Percentiles rank a stretch among this genome's conserved stretches.
These are phyloP conservation scores for Marisa cornuarietis DNA, from an alignment of 1,140 invertebrate species.

Conservation along the genomic window DNA sequence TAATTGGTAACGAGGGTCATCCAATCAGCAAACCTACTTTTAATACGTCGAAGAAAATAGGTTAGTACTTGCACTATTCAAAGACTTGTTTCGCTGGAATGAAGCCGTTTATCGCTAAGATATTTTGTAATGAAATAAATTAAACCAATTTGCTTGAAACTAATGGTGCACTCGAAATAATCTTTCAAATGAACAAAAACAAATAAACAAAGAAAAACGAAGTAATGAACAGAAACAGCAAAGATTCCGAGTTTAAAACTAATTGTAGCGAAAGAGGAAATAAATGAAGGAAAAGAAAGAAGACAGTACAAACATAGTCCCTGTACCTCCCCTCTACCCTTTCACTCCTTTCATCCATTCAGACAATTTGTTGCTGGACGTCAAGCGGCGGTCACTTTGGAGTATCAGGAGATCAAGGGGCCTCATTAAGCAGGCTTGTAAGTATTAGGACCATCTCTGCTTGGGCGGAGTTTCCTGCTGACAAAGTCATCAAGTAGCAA, in stretches of 20 bases:
- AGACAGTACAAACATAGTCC: neutral
- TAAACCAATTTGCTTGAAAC: neutral
- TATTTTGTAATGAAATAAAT: constrained; percentile 3
- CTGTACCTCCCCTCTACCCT: neutral
- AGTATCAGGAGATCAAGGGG: neutral
- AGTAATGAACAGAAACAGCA: constrained; percentile 4
- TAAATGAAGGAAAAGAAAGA: neutral
- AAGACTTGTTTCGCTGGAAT: too few species aligned
- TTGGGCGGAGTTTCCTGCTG: neutral
- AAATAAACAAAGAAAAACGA: neutral
- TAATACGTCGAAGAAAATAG: too few species aligned
- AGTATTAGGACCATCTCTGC: too few species aligned
- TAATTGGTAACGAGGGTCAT: neutral
- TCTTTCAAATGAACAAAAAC: neutral
- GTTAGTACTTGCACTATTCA: too few species aligned
- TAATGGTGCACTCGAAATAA: neutral
- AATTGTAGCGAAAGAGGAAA: constrained; percentile 13
- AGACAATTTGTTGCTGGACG: neutral
- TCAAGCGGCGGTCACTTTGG: neutral
- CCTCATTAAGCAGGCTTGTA: neutral
- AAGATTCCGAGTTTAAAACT: neutral
- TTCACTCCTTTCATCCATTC: neutral
- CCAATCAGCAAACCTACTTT: too few species aligned
- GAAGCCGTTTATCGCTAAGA: too few species aligned
- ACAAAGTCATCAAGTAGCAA: neutral